A percentile compares a stretch with the other conserved stretches of the same genome.
phyloP scores from a whole-genome alignment of 1,140 invertebrate species.

The Colletes gigas region DNA sequence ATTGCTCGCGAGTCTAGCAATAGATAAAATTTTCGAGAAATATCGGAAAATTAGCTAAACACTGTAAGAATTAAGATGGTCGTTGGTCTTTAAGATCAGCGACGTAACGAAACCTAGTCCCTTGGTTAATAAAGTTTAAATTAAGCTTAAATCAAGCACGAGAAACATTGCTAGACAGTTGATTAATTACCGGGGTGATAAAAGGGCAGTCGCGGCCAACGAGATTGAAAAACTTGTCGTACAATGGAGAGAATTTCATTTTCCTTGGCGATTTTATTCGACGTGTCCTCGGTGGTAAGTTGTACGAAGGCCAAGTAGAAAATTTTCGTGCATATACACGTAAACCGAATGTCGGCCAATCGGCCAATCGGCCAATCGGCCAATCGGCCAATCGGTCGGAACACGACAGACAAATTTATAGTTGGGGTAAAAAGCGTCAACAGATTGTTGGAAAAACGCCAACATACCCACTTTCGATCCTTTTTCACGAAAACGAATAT shows the following conservation, averaged over 20 bases:
- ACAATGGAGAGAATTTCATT: slow-evolving; percentile 41
- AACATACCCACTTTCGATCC: not conserved
- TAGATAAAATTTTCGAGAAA: no score
- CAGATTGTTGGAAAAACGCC: slow-evolving; percentile 51
- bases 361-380: not conserved
- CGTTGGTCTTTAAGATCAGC: slow-evolving; percentile 22
- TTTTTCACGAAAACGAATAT: slow-evolving; percentile 13
- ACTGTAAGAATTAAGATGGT: not conserved
- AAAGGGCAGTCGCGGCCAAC: slow-evolving; percentile 28
- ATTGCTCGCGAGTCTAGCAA: no score
- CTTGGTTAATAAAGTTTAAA: slow-evolving; percentile 52
- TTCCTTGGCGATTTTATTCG: slow-evolving; percentile 22
- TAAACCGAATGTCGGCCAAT: no score
- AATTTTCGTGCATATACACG: no score
- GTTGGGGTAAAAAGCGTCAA: slow-evolving; percentile 43
- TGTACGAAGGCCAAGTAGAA: no score
- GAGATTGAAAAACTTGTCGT: slow-evolving; percentile 46
- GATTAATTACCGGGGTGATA: slow-evolving; percentile 42
- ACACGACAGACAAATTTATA: slow-evolving; percentile 32
- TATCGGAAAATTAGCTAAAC: no score
- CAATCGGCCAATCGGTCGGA: not conserved
- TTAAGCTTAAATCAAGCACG: slow-evolving; percentile 45
- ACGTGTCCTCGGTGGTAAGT: not conserved
- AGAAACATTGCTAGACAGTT: slow-evolving; percentile 47
- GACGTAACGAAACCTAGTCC: slow-evolving; percentile 20